phyloP scores from a whole-genome alignment of 2,797 vertebrate genomes.

The Macroramphosus scolopax region DNA sequence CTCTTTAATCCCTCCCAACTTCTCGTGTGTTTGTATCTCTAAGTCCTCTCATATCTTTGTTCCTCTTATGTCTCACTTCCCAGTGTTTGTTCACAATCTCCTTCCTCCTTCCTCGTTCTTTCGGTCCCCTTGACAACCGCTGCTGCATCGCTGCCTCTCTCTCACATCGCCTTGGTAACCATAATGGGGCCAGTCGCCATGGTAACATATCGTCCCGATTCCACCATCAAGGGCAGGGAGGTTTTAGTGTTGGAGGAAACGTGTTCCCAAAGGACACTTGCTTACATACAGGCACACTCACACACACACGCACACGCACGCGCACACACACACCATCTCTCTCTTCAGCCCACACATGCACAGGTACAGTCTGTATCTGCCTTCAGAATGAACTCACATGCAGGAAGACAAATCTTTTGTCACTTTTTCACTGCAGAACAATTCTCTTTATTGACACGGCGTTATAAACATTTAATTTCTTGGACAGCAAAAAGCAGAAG shows the following conservation, averaged over 20 bases:
- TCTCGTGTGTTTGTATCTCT: neutral
- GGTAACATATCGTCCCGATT: conserved; percentile 73
- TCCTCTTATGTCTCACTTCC: conserved; percentile 25
- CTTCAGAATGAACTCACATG: conserved; percentile 9
- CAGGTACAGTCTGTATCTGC: conserved; percentile 3
- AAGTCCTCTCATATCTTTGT: neutral
- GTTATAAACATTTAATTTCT: too few relatives aligned
- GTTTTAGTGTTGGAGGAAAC: conserved; percentile 58
- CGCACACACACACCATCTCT: neutral
- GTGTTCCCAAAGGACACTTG: conserved; percentile 43
- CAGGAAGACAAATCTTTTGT: too few relatives aligned
- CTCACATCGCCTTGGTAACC: conserved; percentile 66
- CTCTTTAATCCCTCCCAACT: too few relatives aligned
- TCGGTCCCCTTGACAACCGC: conserved; percentile 66
- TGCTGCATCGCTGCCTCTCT: conserved; percentile 58
- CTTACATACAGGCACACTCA: conserved; percentile 5
- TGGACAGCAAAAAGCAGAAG: too few relatives aligned
- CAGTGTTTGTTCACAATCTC: conserved; percentile 35
- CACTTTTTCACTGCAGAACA: too few relatives aligned
- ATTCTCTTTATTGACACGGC: too few relatives aligned
- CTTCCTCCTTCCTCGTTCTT: conserved; percentile 34
- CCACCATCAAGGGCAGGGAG: conserved; percentile 73
- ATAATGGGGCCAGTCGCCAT: conserved; percentile 68
- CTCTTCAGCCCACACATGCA: neutral
- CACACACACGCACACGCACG: conserved; percentile 2